A percentile compares a stretch with the other conserved stretches of the same genome.
Conservation (phyloP, 2,888 invertebrate species). For the Metallyticus violacea region DNA sequence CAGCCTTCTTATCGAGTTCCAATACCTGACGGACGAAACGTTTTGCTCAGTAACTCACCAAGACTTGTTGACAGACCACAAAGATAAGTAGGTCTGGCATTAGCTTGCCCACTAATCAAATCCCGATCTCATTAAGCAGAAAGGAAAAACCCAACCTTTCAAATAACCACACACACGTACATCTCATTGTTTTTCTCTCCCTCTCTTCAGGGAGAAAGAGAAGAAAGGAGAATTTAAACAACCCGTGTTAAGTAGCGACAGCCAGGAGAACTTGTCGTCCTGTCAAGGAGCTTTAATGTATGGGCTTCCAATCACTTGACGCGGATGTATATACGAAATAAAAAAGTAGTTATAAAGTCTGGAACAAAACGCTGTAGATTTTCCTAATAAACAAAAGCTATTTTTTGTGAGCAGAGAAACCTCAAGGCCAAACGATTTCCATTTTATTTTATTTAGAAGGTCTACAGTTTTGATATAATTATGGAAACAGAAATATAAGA, state of each 20-base stretch:
- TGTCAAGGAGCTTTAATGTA: not conserved
- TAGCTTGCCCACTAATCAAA: not conserved
- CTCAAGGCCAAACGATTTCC: not conserved
- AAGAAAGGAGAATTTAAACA: not conserved
- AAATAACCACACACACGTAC: not conserved
- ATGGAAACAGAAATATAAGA: too few species aligned
- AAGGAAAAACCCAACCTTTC: not conserved
- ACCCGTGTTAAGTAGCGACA: not conserved
- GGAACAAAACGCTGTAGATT: not conserved
- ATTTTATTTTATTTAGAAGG: too few species aligned
- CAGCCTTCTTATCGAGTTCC: not conserved
- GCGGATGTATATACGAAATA: not conserved
- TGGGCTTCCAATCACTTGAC: not conserved
- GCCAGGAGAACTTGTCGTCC: not conserved
- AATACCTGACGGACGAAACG: not conserved
- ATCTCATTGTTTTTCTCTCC: not conserved
- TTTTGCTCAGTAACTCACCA: not conserved
- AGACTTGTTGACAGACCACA: not conserved
- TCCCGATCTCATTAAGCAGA: not conserved
- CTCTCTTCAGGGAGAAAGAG: not conserved
- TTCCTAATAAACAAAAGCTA: not conserved
- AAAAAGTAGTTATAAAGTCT: too few species aligned
- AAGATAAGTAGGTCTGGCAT: not conserved
- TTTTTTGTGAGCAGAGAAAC: too few species aligned
- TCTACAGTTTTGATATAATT: too few species aligned